phyloP scores from a whole-genome alignment of 2,888 invertebrate genomes.

The Ichneumoninae sp. region DNA sequence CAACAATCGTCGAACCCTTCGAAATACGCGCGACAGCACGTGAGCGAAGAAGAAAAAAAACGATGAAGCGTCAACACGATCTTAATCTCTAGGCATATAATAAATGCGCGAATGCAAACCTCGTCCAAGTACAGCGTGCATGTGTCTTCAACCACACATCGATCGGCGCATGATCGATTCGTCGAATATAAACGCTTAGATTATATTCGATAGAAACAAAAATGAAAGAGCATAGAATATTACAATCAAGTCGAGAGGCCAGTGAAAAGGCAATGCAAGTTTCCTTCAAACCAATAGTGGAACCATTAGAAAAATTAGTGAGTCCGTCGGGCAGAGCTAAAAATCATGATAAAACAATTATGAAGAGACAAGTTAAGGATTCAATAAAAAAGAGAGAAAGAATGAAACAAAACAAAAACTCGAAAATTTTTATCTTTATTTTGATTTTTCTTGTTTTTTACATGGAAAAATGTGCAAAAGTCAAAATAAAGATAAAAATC shows the following conservation, averaged over 20 bases:
- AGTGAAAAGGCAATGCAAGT: conserved; percentile 37
- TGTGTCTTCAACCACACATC: conserved; percentile 86
- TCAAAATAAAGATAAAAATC: no score
- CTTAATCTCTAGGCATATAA: conserved; percentile 73
- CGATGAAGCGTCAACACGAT: conserved; percentile 54
- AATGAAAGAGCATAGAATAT: conserved; percentile 49
- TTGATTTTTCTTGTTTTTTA: no score
- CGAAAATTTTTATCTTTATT: no score
- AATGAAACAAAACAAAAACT: no score
- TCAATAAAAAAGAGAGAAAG: no score
- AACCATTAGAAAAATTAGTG: conserved; percentile 48
- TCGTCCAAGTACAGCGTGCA: conserved; percentile 35
- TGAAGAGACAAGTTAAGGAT: no score
- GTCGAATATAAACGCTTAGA: conserved; percentile 40
- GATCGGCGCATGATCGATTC: conserved; percentile 50
- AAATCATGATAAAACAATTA: background rate
- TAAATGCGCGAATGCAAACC: conserved; percentile 63
- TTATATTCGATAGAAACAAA: no score
- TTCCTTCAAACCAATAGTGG: conserved; percentile 45
- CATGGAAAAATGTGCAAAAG: no score
- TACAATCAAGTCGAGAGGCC: conserved; percentile 40
- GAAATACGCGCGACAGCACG: conserved; percentile 7
- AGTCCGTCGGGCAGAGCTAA: background rate
- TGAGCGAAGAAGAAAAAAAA: conserved; percentile 1
- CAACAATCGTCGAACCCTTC: conserved; percentile 11